Evolutionary conservation across 1,140 invertebrate genomes (phyloP).

Genomic region (Oncopodura yosiiana): DNA sequence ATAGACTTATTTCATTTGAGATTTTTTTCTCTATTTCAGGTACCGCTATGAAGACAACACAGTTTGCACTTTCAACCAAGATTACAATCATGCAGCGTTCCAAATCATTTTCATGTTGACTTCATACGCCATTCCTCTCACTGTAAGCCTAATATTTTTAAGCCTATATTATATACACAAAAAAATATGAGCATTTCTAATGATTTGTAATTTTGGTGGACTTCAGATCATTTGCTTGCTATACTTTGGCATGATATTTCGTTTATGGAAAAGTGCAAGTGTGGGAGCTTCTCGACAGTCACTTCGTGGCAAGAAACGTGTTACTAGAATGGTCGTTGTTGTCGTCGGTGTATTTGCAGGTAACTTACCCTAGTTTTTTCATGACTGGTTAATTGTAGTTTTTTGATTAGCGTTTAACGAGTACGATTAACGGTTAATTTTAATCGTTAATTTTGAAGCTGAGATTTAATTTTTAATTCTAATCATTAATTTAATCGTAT

Average conservation of each 20-base stretch:
- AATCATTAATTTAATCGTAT: no score
- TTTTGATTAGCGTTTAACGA: no score
- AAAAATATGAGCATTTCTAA: no score
- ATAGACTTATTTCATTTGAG: no score
- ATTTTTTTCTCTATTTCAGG: no score
- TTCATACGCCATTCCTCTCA: conserved; percentile 73
- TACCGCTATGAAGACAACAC: conserved; percentile 29
- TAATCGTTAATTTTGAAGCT: no score
- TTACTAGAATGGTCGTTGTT: conserved; percentile 85
- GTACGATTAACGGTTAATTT: no score
- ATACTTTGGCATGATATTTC: conserved; percentile 80
- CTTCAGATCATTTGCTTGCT: conserved; percentile 75
- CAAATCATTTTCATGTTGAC: conserved; percentile 72
- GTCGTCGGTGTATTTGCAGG: conserved; percentile 90
- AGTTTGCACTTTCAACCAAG: conserved; percentile 38
- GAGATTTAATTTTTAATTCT: no score
- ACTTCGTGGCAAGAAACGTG: conserved; percentile 73
- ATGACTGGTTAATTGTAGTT: not conserved
- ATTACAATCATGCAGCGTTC: conserved; percentile 59
- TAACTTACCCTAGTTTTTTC: not conserved
- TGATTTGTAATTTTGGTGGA: no score
- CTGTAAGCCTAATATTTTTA: no score
- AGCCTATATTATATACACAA: no score
- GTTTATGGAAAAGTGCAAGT: conserved; percentile 66
- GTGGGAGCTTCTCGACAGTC: conserved; percentile 61